These are phyloP conservation scores for Gasteruption jaculator DNA, from an alignment of 2,888 invertebrate species.

Conservation along the genomic window DNA sequence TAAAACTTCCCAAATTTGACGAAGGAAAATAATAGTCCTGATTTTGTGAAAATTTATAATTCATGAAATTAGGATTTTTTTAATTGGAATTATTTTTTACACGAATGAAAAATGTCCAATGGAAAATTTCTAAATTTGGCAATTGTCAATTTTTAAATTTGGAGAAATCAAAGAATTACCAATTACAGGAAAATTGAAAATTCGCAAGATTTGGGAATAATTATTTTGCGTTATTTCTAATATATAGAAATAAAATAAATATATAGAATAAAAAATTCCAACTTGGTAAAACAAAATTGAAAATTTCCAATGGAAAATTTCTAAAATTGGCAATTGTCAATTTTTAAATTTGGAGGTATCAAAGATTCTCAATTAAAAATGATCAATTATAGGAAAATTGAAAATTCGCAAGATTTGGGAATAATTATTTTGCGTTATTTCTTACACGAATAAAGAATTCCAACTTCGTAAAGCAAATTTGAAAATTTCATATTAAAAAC, in stretches of 20 bases:
- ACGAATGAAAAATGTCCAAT: too few species aligned
- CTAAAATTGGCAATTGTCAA: too few species aligned
- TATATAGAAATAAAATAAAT: too few species aligned
- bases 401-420: not conserved
- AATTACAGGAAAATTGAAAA: not conserved
- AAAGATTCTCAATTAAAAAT: not conserved
- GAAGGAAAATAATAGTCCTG: too few species aligned
- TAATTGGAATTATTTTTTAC: too few species aligned
- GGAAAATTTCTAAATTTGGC: too few species aligned
- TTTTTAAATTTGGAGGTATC: too few species aligned
- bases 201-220: not conserved
- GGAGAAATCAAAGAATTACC: not conserved
- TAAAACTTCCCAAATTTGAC: too few species aligned
- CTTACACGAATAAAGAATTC: not conserved
- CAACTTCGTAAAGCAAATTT: conserved; percentile 11
- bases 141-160: too few species aligned
- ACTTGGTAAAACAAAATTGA: conserved; percentile 11
- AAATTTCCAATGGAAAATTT: too few species aligned
- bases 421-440: not conserved
- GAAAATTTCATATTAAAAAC: conserved; percentile 1
- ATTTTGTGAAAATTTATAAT: too few species aligned
- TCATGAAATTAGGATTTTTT: too few species aligned
- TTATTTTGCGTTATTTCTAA: not conserved
- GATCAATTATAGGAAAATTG: not conserved
- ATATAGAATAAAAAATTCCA: conserved; percentile 2